These are phyloP conservation scores for Galendromus occidentalis DNA, from an alignment of 1,140 invertebrate genomes.

Conservation along the genomic window DNA sequence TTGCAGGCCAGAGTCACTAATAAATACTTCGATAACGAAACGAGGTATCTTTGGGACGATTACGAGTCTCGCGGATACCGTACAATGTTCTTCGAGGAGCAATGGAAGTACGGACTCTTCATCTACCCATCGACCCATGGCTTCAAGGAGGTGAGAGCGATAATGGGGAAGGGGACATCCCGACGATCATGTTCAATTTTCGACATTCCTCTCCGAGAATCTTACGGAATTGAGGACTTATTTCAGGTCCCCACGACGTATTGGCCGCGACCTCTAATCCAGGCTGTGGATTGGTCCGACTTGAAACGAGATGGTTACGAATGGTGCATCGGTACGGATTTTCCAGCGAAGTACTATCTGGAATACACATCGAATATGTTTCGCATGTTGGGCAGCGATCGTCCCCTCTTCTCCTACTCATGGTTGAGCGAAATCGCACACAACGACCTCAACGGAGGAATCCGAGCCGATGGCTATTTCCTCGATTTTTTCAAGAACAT, in stretches of 20 bases:
- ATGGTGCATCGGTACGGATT: not conserved
- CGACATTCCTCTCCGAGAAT: too few relatives aligned
- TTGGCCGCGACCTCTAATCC: not conserved
- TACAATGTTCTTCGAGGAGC: constrained; percentile 3
- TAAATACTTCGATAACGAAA: constrained; percentile 1
- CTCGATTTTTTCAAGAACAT: not conserved
- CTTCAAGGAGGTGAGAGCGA: not conserved
- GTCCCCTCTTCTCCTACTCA: not conserved
- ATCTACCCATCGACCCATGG: not conserved
- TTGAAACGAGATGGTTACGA: not conserved
- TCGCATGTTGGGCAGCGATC: not conserved
- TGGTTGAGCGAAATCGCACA: constrained; percentile 8
- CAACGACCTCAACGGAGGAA: constrained; percentile 1
- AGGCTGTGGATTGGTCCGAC: not conserved
- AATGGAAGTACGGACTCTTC: not conserved
- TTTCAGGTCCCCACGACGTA: constrained; percentile 3
- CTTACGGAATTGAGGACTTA: too few relatives aligned
- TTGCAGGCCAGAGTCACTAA: not conserved
- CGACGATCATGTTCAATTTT: too few relatives aligned
- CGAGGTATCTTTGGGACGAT: constrained; percentile 1
- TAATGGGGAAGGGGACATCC: too few relatives aligned
- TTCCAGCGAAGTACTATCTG: not conserved
- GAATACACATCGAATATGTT: not conserved
- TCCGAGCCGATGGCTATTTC: not conserved
- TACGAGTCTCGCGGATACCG: not conserved